These are phyloP conservation scores for Omphaloscelis lunosa DNA, from an alignment of 2,888 invertebrate genomes.

Conservation along the genomic window DNA sequence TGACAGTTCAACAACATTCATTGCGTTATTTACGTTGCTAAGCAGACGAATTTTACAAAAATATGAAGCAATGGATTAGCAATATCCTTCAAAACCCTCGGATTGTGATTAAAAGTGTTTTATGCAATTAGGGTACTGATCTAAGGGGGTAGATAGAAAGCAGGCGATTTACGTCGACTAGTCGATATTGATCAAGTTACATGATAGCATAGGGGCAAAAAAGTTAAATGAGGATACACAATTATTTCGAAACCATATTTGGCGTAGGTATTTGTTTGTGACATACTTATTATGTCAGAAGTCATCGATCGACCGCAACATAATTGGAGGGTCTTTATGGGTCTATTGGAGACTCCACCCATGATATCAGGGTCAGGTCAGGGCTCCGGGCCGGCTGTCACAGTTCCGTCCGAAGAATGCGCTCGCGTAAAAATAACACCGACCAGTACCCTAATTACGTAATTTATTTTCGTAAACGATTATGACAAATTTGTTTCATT, in stretches of 20 bases:
- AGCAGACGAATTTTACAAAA: no score
- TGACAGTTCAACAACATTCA: no score
- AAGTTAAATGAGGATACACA: background rate
- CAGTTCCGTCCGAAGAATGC: background rate
- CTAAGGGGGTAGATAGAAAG: background rate
- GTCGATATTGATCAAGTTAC: background rate
- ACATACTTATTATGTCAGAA: background rate
- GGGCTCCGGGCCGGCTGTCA: background rate
- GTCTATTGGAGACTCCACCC: background rate
- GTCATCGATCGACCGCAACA: conserved; percentile 4
- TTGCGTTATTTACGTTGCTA: no score
- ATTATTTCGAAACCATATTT: background rate
- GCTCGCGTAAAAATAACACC: conserved; percentile 20
- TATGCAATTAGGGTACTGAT: no score
- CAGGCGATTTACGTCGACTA: background rate
- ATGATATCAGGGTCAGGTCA: background rate
- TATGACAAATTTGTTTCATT: no score
- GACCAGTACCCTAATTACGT: background rate
- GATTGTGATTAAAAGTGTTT: no score
- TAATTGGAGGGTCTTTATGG: background rate
- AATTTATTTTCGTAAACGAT: no score
- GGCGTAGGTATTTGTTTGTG: background rate
- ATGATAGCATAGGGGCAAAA: background rate
- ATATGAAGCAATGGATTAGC: no score
- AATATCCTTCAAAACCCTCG: no score